Evolutionary conservation across 1,140 invertebrate species (phyloP).

Genomic region (Penaeus chinensis): DNA sequence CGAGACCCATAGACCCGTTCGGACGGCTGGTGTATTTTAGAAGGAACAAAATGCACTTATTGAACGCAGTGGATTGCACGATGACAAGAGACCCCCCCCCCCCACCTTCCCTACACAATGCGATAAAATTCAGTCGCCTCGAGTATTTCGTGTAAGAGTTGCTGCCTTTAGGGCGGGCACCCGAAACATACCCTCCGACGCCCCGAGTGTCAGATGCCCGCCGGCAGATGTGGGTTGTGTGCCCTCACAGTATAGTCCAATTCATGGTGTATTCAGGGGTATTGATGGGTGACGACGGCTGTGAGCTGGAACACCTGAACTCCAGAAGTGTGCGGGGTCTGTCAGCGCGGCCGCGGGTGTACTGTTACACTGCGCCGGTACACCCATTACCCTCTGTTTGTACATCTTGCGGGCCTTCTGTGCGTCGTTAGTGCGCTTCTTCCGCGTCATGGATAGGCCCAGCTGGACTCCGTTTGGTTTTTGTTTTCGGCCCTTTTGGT

Average conservation of each 20-base stretch:
- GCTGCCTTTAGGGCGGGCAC: background rate
- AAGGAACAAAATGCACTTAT: conserved; percentile 47
- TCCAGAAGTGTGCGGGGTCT: conserved; percentile 33
- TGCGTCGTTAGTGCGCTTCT: too few relatives aligned
- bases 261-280: conserved; percentile 49
- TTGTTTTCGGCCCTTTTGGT: too few relatives aligned
- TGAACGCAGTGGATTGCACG: conserved; percentile 52
- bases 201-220: conserved; percentile 1
- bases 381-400: background rate
- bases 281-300: conserved; percentile 50
- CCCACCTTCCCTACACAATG: background rate
- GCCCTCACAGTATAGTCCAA: conserved; percentile 28
- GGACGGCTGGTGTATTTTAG: conserved; percentile 50
- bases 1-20: conserved; percentile 45
- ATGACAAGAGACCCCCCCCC: conserved; percentile 30
- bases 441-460: too few relatives aligned
- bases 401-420: too few relatives aligned
- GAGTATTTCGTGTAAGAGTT: background rate
- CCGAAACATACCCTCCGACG: too few relatives aligned
- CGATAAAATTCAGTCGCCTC: too few relatives aligned
- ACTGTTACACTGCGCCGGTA: background rate
- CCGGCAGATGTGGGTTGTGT: conserved; percentile 47
- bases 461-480: too few relatives aligned
- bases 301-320: conserved; percentile 45
- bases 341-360: conserved; percentile 15